Conservation (phyloP, 2,113 vertebrate species). For the Onychostoma macrolepis region DNA sequence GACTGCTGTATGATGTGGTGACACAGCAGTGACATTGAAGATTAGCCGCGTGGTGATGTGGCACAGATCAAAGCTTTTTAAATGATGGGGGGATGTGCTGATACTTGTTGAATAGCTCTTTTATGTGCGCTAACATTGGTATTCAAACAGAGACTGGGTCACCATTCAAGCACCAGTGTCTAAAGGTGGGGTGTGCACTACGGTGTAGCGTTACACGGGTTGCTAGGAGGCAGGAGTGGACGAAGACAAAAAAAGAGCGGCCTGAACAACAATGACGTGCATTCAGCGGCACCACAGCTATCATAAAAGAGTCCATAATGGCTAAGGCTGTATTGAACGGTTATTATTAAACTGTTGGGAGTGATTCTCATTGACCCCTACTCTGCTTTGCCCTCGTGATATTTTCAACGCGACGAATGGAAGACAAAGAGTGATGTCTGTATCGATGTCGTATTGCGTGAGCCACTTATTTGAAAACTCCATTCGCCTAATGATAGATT, state of each 20-base stretch:
- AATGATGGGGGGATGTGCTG: conserved; percentile 52
- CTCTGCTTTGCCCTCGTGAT: conserved; percentile 28
- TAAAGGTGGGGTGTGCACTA: conserved; percentile 56
- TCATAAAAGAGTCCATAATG: conserved; percentile 31
- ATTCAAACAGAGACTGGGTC: conserved; percentile 56
- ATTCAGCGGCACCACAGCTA: conserved; percentile 5
- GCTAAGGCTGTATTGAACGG: conserved; percentile 36
- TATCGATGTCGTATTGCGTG: neutral
- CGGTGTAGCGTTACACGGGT: conserved; percentile 58
- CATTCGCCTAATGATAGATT: conserved; percentile 55
- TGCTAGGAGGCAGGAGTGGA: conserved; percentile 54
- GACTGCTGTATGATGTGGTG: conserved; percentile 33
- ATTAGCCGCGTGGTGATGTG: conserved; percentile 34
- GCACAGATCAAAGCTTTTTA: conserved; percentile 57
- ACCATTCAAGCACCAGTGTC: conserved; percentile 49
- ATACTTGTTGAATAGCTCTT: conserved; percentile 59
- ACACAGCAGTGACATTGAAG: conserved; percentile 44
- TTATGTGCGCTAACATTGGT: conserved; percentile 59
- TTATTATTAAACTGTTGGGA: conserved; percentile 41
- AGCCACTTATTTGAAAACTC: conserved; percentile 30
- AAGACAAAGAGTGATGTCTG: conserved; percentile 35
- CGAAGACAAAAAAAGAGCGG: conserved; percentile 41
- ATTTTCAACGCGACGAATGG: conserved; percentile 30
- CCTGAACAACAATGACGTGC: conserved; percentile 34
- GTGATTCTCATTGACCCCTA: conserved; percentile 37